phyloP scores from a whole-genome alignment of 2,888 invertebrate genomes.

The Arrhopalites spinosus region DNA sequence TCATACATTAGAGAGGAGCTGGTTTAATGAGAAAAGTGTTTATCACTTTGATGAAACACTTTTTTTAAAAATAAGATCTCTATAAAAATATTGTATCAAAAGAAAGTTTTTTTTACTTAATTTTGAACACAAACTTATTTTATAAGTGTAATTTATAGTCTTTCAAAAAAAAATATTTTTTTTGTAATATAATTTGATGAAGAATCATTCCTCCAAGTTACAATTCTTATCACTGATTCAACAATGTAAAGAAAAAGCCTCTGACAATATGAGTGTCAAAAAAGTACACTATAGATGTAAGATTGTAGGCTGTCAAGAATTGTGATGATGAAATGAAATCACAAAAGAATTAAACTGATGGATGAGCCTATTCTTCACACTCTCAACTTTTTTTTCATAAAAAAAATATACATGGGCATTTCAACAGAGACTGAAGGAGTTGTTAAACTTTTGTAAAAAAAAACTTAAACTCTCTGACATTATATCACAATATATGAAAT shows the following conservation, averaged over 20 bases:
- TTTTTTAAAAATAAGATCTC: neutral
- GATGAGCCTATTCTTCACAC: constrained; percentile 4
- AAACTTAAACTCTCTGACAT: no score
- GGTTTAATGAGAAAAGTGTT: constrained; percentile 5
- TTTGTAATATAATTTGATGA: neutral
- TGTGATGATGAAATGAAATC: no score
- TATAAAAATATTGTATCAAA: neutral
- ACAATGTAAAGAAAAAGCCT: neutral
- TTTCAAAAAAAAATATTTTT: no score
- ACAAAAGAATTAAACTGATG: neutral
- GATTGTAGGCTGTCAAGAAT: neutral
- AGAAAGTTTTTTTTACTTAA: no score
- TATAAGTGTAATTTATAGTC: no score
- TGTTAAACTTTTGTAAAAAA: no score
- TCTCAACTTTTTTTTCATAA: neutral
- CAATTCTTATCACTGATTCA: no score
- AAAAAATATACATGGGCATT: neutral
- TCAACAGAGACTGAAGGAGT: neutral
- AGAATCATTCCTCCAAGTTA: no score
- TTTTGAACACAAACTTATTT: no score
- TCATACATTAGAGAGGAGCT: neutral
- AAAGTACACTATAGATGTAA: neutral
- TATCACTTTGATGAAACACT: constrained; percentile 15
- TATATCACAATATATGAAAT: no score
- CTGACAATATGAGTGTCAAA: neutral